Percentiles rank a stretch among this genome's conserved stretches.
Conservation (phyloP, 2,888 invertebrate species). For the Pterobdella sp. region DNA sequence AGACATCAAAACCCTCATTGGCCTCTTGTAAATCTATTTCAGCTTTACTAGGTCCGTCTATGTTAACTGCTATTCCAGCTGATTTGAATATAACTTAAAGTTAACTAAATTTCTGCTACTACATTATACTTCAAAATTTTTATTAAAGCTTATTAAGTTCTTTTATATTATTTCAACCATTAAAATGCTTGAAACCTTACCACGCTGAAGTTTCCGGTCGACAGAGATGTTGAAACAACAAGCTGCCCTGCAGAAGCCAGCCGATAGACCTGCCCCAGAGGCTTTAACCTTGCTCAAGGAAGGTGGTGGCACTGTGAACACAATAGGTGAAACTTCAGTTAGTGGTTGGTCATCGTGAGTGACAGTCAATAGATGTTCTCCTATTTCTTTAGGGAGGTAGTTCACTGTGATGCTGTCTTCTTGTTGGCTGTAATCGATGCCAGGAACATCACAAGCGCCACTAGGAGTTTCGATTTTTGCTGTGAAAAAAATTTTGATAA, state of each 20-base stretch:
- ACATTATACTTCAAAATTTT: background rate
- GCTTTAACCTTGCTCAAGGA: conserved; percentile 10
- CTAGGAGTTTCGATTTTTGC: conserved; percentile 27
- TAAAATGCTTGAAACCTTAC: background rate
- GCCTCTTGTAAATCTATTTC: conserved; percentile 25
- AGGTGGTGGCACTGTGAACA: conserved; percentile 17
- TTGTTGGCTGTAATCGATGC: conserved; percentile 19
- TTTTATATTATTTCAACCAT: background rate
- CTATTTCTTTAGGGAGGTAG: conserved; percentile 21
- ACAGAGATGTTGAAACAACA: conserved; percentile 4
- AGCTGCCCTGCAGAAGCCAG: conserved; percentile 14
- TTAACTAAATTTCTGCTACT: background rate
- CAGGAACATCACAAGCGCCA: conserved; percentile 14
- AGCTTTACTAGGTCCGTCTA: conserved; percentile 30
- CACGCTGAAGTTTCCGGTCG: background rate
- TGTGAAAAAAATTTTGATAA: background rate
- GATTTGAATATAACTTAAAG: background rate
- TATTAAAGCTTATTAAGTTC: background rate
- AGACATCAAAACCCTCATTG: conserved; percentile 14
- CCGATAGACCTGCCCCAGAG: conserved; percentile 13
- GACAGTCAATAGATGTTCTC: conserved; percentile 21
- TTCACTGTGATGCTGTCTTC: conserved; percentile 16
- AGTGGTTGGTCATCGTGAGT: conserved; percentile 22
- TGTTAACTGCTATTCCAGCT: conserved; percentile 25
- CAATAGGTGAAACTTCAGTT: conserved; percentile 18